Percentiles rank a stretch among this genome's conserved stretches.
phyloP scores from a whole-genome alignment of 2,797 vertebrate genomes.

The Apodemus agrarius region DNA sequence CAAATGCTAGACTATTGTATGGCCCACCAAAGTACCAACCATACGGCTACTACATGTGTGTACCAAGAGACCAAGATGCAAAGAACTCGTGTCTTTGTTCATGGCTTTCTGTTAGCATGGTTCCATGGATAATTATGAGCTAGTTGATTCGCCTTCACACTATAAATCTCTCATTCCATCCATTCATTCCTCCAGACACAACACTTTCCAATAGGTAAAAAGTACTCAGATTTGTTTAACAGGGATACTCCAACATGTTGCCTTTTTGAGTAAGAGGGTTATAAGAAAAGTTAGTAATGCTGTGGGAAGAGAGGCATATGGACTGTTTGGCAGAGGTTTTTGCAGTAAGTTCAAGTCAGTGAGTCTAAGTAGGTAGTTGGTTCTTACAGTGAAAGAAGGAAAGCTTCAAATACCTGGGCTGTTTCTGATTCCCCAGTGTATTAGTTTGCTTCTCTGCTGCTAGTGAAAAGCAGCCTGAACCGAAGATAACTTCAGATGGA shows the following conservation, averaged over 20 bases:
- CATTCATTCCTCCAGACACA: not conserved
- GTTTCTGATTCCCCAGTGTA: not conserved
- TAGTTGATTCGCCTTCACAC: not conserved
- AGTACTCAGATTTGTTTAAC: not conserved
- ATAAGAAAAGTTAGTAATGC: not conserved
- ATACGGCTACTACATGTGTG: too few species aligned
- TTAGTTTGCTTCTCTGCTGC: not conserved
- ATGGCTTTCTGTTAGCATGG: not conserved
- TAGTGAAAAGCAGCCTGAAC: too few species aligned
- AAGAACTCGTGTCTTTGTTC: not conserved
- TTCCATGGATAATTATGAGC: too few species aligned
- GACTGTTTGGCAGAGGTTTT: not conserved
- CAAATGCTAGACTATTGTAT: too few species aligned
- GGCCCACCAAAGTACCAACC: too few species aligned
- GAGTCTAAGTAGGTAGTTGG: not conserved
- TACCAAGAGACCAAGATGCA: too few species aligned
- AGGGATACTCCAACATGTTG: not conserved
- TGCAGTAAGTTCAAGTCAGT: not conserved
- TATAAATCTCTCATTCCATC: not conserved
- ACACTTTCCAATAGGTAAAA: too few species aligned
- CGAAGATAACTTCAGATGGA: not conserved
- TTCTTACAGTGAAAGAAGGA: not conserved
- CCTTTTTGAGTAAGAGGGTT: not conserved
- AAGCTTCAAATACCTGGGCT: too few species aligned
- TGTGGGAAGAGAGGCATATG: too few species aligned